A percentile compares a stretch with the other conserved stretches of the same genome.
These are phyloP conservation scores for Odontamblyopus rebecca DNA, from an alignment of 2,797 vertebrate species.

Conservation along the genomic window DNA sequence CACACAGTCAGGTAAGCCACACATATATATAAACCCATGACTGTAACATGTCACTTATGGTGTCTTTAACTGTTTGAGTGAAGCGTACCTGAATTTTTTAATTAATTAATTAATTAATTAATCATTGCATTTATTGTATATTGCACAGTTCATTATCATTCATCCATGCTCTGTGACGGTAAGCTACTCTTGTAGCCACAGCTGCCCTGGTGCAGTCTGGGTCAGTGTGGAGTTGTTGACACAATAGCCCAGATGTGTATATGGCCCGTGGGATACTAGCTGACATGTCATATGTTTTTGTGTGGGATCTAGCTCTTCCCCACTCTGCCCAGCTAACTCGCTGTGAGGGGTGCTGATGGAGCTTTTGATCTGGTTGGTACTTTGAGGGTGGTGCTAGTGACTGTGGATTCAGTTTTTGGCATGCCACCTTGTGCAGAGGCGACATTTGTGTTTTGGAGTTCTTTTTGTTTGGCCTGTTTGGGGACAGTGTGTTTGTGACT, in stretches of 20 bases:
- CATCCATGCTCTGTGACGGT: too few species aligned
- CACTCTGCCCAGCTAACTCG: background rate
- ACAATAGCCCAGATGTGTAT: background rate
- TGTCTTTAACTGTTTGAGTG: background rate
- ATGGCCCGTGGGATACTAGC: background rate
- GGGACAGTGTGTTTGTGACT: background rate
- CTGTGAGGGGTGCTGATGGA: background rate
- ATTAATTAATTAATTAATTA: too few species aligned
- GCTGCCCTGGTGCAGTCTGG: too few species aligned
- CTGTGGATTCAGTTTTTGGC: background rate
- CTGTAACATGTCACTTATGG: background rate
- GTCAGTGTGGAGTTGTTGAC: background rate
- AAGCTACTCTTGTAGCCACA: too few species aligned
- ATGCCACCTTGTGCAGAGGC: background rate
- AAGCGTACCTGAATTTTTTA: too few species aligned
- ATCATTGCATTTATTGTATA: too few species aligned
- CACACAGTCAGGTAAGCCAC: constrained; percentile 72
- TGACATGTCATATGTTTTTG: background rate
- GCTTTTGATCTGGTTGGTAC: background rate
- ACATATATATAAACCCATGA: background rate
- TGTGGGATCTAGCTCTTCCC: background rate
- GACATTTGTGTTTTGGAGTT: background rate
- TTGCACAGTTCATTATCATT: too few species aligned
- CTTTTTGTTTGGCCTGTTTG: background rate
- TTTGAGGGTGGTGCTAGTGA: background rate